A percentile compares a stretch with the other conserved stretches of the same genome.
These are phyloP conservation scores for Eira barbara DNA, from an alignment of 2,113 vertebrate genomes.

Conservation along the genomic window DNA sequence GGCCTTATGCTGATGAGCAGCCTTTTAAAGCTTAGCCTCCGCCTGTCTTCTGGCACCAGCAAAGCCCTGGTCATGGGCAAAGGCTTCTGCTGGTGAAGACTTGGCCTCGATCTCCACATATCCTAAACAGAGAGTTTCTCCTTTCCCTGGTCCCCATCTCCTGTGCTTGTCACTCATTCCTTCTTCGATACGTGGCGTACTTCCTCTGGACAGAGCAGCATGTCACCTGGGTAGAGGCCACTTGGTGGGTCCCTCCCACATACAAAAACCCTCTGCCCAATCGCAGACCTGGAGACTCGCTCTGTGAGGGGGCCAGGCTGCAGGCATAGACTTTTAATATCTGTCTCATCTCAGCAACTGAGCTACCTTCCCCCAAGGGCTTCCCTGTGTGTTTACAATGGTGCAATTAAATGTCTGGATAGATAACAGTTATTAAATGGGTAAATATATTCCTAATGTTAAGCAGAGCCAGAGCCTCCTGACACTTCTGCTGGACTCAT, in stretches of 20 bases:
- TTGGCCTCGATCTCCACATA: background rate
- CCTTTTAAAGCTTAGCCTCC: background rate
- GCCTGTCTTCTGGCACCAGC: too few species aligned
- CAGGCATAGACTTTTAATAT: slow-evolving; percentile 44
- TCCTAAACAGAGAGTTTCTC: background rate
- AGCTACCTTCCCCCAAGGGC: slow-evolving; percentile 30
- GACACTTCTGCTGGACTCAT: background rate
- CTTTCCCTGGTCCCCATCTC: background rate
- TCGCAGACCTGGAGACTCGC: background rate
- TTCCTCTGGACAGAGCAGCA: background rate
- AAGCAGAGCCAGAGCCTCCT: background rate
- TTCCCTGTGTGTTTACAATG: slow-evolving; percentile 59
- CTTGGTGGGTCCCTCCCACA: background rate
- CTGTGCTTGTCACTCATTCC: background rate
- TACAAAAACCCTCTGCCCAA: background rate
- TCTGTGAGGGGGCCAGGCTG: background rate
- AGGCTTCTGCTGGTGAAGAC: background rate
- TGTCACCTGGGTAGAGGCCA: background rate
- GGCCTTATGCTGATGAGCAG: background rate
- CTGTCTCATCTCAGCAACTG: slow-evolving; percentile 53
- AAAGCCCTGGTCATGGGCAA: background rate
- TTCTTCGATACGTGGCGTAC: rapidly evolving
- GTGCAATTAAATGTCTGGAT: slow-evolving; percentile 61
- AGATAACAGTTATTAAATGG: slow-evolving; percentile 72
- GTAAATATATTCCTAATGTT: slow-evolving; percentile 49